A percentile compares a stretch with the other conserved stretches of the same genome.
These are phyloP conservation scores for Drosophila melanica DNA, from an alignment of 1,140 invertebrate species.

Conservation along the genomic window DNA sequence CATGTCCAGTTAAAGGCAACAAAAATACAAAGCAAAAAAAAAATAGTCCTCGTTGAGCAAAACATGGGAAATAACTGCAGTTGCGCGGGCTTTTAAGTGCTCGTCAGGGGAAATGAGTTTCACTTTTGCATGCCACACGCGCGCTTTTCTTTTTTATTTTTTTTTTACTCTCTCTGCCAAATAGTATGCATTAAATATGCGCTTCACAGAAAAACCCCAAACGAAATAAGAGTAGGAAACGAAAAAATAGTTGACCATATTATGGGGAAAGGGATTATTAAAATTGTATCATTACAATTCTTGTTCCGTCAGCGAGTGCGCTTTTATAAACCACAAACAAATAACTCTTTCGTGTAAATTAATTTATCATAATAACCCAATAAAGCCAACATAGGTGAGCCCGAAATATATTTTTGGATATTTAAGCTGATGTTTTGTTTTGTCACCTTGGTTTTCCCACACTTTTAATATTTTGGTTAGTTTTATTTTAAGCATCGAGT, in stretches of 20 bases:
- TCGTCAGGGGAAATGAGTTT: constrained; percentile 47
- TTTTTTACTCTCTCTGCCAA: constrained; percentile 9
- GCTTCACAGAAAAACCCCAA: constrained; percentile 12
- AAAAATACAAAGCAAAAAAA: constrained; percentile 17
- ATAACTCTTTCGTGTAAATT: too few relatives aligned
- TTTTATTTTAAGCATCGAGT: too few relatives aligned
- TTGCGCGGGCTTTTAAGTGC: constrained; percentile 68
- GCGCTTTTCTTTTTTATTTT: constrained; percentile 11
- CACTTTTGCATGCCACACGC: constrained; percentile 72
- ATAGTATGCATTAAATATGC: constrained; percentile 16
- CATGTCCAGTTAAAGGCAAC: constrained; percentile 48
- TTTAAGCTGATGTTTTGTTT: too few relatives aligned
- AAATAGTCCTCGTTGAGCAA: constrained; percentile 23
- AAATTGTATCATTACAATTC: constrained; percentile 5
- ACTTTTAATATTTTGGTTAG: too few relatives aligned
- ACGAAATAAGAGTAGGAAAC: constrained; percentile 12
- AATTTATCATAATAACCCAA: too few relatives aligned
- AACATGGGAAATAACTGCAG: constrained; percentile 77
- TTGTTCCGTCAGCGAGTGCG: not conserved
- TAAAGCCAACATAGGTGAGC: too few relatives aligned
- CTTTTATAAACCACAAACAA: too few relatives aligned
- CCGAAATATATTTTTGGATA: too few relatives aligned
- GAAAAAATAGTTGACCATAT: constrained; percentile 14
- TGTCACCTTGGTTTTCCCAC: too few relatives aligned
- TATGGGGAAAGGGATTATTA: constrained; percentile 4